Evolutionary conservation across 2,888 invertebrate species (phyloP).

Genomic region (Chrysolina americana): DNA sequence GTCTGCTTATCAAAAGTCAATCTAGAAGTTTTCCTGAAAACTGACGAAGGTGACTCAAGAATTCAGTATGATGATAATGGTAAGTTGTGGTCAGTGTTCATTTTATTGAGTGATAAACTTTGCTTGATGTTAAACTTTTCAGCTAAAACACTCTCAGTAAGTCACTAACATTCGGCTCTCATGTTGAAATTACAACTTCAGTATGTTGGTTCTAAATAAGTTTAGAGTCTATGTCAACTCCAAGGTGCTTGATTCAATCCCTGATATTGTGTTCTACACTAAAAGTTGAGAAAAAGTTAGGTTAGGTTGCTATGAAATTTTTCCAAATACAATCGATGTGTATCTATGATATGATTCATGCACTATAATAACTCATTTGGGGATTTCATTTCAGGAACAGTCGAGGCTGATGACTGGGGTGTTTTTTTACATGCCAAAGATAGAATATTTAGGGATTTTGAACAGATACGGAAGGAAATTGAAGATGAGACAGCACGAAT

Average conservation of each 20-base stretch:
- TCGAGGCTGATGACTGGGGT: slow-evolving; percentile 94
- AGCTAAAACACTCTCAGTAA: neutral
- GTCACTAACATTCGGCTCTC: neutral
- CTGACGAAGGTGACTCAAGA: neutral
- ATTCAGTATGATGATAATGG: neutral
- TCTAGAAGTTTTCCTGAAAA: slow-evolving; percentile 16
- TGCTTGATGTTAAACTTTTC: neutral
- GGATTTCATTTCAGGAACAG: slow-evolving; percentile 75
- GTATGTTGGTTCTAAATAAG: no score
- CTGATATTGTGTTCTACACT: no score
- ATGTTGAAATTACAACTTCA: no score
- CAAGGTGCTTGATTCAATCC: no score
- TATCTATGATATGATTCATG: no score
- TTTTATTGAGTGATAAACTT: neutral
- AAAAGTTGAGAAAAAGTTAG: no score
- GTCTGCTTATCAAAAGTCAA: slow-evolving; percentile 28
- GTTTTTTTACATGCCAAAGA: slow-evolving; percentile 95
- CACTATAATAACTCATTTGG: no score
- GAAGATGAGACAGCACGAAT: slow-evolving; percentile 94
- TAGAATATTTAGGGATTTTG: slow-evolving; percentile 90
- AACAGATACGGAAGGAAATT: slow-evolving; percentile 92
- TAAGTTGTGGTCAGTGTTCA: slow-evolving; percentile 26
- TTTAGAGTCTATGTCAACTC: no score
- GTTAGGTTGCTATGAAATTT: no score
- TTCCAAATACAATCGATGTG: no score